A percentile compares a stretch with the other conserved stretches of the same genome.
Conservation (phyloP, 2,888 invertebrate genomes). For the Aporophyla nigra region DNA sequence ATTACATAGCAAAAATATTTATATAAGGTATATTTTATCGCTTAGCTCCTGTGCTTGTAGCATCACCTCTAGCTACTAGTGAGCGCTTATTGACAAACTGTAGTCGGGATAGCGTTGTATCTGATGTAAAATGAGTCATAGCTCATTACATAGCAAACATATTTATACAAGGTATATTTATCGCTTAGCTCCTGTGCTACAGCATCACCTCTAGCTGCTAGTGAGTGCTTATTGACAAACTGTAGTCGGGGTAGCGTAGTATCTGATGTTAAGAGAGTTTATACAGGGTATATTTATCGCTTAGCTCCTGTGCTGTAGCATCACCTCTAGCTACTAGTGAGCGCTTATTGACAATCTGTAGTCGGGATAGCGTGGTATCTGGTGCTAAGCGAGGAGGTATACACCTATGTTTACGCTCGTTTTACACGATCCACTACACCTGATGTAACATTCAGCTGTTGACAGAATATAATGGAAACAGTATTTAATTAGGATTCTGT, state of each 20-base stretch:
- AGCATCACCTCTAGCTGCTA: background rate
- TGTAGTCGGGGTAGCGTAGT: constrained; percentile 13
- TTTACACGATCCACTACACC: constrained; percentile 42
- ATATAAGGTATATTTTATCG: no score
- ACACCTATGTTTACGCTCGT: constrained; percentile 17
- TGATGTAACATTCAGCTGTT: constrained; percentile 18
- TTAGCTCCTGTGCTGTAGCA: background rate
- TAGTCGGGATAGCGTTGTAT: constrained; percentile 25
- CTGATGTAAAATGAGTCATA: constrained; percentile 12
- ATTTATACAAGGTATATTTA: no score
- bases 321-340: background rate
- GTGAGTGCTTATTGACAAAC: constrained; percentile 48
- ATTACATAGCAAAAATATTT: no score
- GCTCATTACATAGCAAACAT: no score
- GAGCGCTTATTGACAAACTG: constrained; percentile 42
- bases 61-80: background rate
- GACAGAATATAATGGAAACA: constrained; percentile 19
- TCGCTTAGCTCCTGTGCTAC: background rate
- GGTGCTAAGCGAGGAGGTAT: constrained; percentile 8
- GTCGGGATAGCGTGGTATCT: constrained; percentile 27
- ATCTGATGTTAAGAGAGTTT: constrained; percentile 18
- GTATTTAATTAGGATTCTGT: constrained; percentile 1
- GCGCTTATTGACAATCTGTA: constrained; percentile 48
- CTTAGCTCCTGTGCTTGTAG: no score
- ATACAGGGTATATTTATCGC: background rate